A percentile compares a stretch with the other conserved stretches of the same genome.
Conservation (phyloP, 2,113 vertebrate species). For the Cololabis saira region DNA sequence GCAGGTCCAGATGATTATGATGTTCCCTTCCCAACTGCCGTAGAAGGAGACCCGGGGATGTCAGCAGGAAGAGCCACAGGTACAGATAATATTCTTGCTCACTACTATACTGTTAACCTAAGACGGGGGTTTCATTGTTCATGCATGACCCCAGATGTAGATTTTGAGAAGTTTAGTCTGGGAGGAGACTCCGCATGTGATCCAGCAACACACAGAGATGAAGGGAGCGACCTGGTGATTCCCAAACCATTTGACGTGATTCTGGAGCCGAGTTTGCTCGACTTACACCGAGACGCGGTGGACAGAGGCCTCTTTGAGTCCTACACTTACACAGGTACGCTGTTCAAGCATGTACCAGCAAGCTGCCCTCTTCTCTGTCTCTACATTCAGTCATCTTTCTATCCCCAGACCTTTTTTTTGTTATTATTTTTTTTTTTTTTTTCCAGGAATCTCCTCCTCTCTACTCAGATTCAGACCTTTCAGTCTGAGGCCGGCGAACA, state of each 20-base stretch:
- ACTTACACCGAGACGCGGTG: slow-evolving; percentile 77
- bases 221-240: slow-evolving; percentile 80
- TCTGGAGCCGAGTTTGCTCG: slow-evolving; percentile 66
- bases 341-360: neutral
- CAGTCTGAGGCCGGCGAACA: slow-evolving; percentile 76
- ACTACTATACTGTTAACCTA: neutral
- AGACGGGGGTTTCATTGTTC: slow-evolving; percentile 1
- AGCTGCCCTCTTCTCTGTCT: neutral
- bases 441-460: slow-evolving; percentile 74
- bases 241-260: slow-evolving; percentile 25
- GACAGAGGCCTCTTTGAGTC: slow-evolving; percentile 66
- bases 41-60: slow-evolving; percentile 79
- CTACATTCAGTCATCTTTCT: neutral
- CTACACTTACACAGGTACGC: slow-evolving; percentile 73
- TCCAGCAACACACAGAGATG: slow-evolving; percentile 5
- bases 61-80: slow-evolving; percentile 75
- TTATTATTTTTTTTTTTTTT: slow-evolving; percentile 4
- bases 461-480: slow-evolving; percentile 78
- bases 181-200: slow-evolving; percentile 19
- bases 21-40: slow-evolving; percentile 58
- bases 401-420: neutral
- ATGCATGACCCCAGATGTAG: slow-evolving; percentile 25
- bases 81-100: slow-evolving; percentile 25
- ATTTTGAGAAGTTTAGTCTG: slow-evolving; percentile 24
- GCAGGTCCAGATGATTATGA: slow-evolving; percentile 78